Evolutionary conservation across 2,113 vertebrate genomes (phyloP), one percentile per base, ranked within the genome.

Genomic region (Pongo pygmaeus): DNA sequence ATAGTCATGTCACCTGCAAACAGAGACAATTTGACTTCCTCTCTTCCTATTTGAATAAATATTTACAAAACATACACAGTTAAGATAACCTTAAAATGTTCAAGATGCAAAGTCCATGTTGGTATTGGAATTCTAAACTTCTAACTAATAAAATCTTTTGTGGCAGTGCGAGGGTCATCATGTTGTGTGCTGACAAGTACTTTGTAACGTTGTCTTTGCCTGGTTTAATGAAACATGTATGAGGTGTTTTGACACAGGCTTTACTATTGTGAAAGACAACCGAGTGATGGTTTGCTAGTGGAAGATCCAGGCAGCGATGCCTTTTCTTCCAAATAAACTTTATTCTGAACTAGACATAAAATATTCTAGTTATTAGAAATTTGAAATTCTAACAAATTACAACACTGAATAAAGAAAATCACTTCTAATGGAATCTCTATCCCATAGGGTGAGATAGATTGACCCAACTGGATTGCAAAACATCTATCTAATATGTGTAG

Each of bases 121-220:
- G 25, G 14, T 40, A 85, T 57, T 52, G 84, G 75, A 96, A 32
- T 91, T 93, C 32, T 81, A 95, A 75, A 79, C 22, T 40, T 97
- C 38, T 96, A 50, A 97, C 94, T 86, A 96, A 80, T 11, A 80
- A 46, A 70, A 52, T 79, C 61, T 64, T 22, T n/a, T 67, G 52
- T 88, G 72, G 2, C 3, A 89, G 23, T 9, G 64, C 6, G 72
- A 89, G 16, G 4, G 1, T 78, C 48, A 17, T 0, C n/a, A 3
- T 18, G 32, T 43, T 89, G 35, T 32, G 89, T 5, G 9, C 46
- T 96, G 27, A 25, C 35, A 69, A 72, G 13, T 46, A n/a, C 84
- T 94, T 10, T 8, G 4, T 22, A n/a, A 20, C 32, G 14, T 84
- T 91, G 30, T n/a, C 52, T 86, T 14, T 43, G 35, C 1, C 30